A percentile compares a stretch with the other conserved stretches of the same genome.
Evolutionary conservation across 2,113 vertebrate species (phyloP).

Genomic region (Struthidea cinerea): DNA sequence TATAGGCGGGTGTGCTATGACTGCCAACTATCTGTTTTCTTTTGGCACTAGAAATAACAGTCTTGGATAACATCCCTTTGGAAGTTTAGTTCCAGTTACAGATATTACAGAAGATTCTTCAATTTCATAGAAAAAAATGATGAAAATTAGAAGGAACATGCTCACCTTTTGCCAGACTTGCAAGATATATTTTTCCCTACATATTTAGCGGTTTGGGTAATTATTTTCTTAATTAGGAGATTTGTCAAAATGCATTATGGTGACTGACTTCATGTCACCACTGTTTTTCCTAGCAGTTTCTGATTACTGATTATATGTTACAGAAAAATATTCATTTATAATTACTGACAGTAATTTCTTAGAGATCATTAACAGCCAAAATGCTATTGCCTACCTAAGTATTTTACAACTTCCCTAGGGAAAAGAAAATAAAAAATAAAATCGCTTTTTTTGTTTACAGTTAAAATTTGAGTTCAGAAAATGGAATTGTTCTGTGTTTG

Average conservation of each 20-base stretch:
- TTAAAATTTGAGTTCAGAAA: not conserved
- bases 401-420: not conserved
- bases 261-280: not conserved
- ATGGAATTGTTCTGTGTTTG: not conserved
- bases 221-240: slow-evolving; percentile 50
- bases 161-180: slow-evolving; percentile 39
- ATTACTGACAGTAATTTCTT: slow-evolving; percentile 21
- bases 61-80: slow-evolving; percentile 44
- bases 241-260: slow-evolving; percentile 46
- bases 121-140: slow-evolving; percentile 5
- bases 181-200: slow-evolving; percentile 1
- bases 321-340: not conserved
- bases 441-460: not conserved
- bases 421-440: not conserved
- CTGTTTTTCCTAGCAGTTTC: slow-evolving; percentile 16
- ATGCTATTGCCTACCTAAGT: not conserved
- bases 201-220: slow-evolving; percentile 52
- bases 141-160: slow-evolving; percentile 40
- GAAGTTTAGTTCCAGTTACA: slow-evolving; percentile 32
- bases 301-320: not conserved
- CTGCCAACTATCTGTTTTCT: slow-evolving; percentile 30
- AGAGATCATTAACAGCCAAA: not conserved
- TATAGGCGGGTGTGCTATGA: not conserved
- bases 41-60: slow-evolving; percentile 28
- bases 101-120: slow-evolving; percentile 46